Conservation (phyloP, 1,140 invertebrate genomes). For the Bombyx mori region ASM3026992v2 NC_085126.1:1521001-1521500, state of each 20-base stretch:
- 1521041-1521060: no score
- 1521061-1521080: no score
- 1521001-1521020: no score
- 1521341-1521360: conserved; percentile 38
- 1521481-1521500: no score
- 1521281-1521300: conserved; percentile 38
- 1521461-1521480: no score
- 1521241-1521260: conserved; percentile 45
- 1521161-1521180: no score
- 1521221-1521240: conserved; percentile 50
- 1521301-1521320: conserved; percentile 42
- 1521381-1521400: conserved; percentile 54
- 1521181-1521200: no score
- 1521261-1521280: conserved; percentile 50
- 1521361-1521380: conserved; percentile 49
- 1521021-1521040: no score
- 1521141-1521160: no score
- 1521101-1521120: no score
- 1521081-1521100: no score
- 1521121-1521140: no score
- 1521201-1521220: conserved; percentile 6
- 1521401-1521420: conserved; percentile 44
- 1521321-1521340: conserved; percentile 42
- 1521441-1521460: neutral
- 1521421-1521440: conserved; percentile 48